Conservation (phyloP, 2,888 invertebrate genomes). For the Plusia festucae region DNA sequence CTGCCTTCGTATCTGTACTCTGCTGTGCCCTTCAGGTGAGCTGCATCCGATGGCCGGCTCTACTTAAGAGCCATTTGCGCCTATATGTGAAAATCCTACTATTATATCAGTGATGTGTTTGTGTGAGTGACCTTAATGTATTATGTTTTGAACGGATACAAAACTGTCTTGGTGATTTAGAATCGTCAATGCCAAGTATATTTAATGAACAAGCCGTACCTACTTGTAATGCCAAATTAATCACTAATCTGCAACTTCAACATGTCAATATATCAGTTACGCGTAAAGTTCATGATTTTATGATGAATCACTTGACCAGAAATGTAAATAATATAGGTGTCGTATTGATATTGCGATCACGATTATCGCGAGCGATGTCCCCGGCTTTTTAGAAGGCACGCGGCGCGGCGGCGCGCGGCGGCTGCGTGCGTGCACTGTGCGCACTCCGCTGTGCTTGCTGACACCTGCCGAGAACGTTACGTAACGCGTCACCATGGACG, state of each 20-base stretch:
- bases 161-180: constrained; percentile 7
- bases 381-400: neutral
- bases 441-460: constrained; percentile 4
- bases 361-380: constrained; percentile 60
- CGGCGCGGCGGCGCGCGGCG: constrained; percentile 10
- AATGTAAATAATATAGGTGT: constrained; percentile 48
- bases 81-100: constrained; percentile 11
- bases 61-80: constrained; percentile 4
- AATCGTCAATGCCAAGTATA: constrained; percentile 1
- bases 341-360: constrained; percentile 57
- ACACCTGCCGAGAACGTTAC: neutral
- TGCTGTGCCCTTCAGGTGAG: constrained; percentile 85
- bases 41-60: constrained; percentile 28
- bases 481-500: constrained; percentile 49
- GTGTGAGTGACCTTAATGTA: constrained; percentile 15
- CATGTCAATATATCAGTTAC: constrained; percentile 31
- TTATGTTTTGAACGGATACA: constrained; percentile 1
- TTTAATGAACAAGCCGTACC: neutral
- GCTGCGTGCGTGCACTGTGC: neutral
- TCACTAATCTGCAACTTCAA: neutral
- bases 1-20: constrained; percentile 84
- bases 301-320: constrained; percentile 46
- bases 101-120: constrained; percentile 15
- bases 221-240: neutral
- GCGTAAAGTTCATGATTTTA: constrained; percentile 43